Percentiles rank a stretch among this genome's conserved stretches.
These are phyloP conservation scores for Ophion costatus DNA, from an alignment of 2,888 invertebrate genomes.

Conservation along the genomic window DNA sequence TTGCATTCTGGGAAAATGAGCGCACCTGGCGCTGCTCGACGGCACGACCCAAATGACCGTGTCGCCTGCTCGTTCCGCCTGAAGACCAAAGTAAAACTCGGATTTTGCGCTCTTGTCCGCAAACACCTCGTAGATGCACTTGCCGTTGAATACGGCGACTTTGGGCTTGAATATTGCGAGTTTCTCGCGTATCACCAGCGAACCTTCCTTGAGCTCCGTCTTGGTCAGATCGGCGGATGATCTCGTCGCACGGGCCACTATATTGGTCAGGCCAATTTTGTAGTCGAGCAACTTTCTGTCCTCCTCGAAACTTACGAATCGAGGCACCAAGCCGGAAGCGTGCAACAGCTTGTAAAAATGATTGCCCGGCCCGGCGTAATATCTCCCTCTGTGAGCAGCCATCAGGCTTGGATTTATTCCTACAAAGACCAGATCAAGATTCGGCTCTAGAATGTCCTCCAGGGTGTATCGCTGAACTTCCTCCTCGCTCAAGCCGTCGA, in stretches of 20 bases:
- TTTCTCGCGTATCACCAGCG: slow-evolving; percentile 75
- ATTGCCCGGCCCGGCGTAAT: slow-evolving; percentile 82
- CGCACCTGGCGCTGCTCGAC: slow-evolving; percentile 81
- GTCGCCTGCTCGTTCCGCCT: slow-evolving; percentile 74
- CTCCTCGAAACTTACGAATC: slow-evolving; percentile 75
- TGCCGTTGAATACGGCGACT: slow-evolving; percentile 81
- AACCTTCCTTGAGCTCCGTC: slow-evolving; percentile 79
- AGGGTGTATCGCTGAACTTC: slow-evolving; percentile 77
- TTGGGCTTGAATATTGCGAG: slow-evolving; percentile 77
- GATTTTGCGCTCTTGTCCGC: slow-evolving; percentile 72
- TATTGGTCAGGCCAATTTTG: slow-evolving; percentile 81
- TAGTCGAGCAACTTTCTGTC: slow-evolving; percentile 77
- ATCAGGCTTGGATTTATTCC: slow-evolving; percentile 82
- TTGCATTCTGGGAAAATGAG: slow-evolving; percentile 80
- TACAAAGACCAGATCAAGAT: slow-evolving; percentile 79
- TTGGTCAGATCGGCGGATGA: slow-evolving; percentile 79
- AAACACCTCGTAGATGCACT: slow-evolving; percentile 81
- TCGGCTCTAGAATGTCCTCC: slow-evolving; percentile 75
- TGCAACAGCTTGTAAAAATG: slow-evolving; percentile 82
- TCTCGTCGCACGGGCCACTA: slow-evolving; percentile 79
- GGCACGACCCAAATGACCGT: slow-evolving; percentile 81
- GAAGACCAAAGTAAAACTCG: slow-evolving; percentile 79
- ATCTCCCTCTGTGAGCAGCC: slow-evolving; percentile 80
- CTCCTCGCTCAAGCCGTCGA: slow-evolving; percentile 79
- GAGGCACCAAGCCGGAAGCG: slow-evolving; percentile 76